phyloP scores from a whole-genome alignment of 2,113 vertebrate genomes.

The Nettapus auritus region DNA sequence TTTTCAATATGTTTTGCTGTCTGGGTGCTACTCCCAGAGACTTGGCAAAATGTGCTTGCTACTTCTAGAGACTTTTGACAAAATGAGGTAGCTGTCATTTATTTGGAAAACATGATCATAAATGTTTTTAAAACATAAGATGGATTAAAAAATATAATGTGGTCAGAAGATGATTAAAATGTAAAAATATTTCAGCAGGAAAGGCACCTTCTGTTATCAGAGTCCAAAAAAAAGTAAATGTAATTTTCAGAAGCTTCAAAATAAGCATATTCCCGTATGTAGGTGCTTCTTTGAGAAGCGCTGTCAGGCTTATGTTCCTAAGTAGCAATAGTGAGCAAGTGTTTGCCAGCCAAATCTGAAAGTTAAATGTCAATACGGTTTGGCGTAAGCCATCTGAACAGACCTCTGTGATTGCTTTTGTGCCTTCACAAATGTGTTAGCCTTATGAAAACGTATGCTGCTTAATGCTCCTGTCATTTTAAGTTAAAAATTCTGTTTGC shows the following conservation, averaged over 20 bases:
- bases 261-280: not conserved
- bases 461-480: constrained; percentile 23
- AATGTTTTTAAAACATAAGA: not conserved
- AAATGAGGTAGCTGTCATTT: not conserved
- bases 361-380: not conserved
- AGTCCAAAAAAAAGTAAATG: not conserved
- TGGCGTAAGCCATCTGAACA: not conserved
- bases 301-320: not conserved
- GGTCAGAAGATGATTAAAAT: not conserved
- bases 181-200: not conserved
- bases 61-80: not conserved
- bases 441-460: constrained; percentile 42
- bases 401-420: not conserved
- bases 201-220: not conserved
- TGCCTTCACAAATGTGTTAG: not conserved
- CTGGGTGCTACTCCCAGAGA: not conserved
- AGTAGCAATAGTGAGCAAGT: not conserved
- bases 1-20: fast-evolving
- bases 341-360: not conserved
- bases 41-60: not conserved
- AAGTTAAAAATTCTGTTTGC: constrained; percentile 61
- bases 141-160: not conserved
- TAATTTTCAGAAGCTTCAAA: not conserved
- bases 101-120: fast-evolving
- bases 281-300: not conserved